Percentiles rank a stretch among this genome's conserved stretches.
Evolutionary conservation across 2,113 vertebrate species (phyloP).

Genomic region (Ranitomeya variabilis): DNA sequence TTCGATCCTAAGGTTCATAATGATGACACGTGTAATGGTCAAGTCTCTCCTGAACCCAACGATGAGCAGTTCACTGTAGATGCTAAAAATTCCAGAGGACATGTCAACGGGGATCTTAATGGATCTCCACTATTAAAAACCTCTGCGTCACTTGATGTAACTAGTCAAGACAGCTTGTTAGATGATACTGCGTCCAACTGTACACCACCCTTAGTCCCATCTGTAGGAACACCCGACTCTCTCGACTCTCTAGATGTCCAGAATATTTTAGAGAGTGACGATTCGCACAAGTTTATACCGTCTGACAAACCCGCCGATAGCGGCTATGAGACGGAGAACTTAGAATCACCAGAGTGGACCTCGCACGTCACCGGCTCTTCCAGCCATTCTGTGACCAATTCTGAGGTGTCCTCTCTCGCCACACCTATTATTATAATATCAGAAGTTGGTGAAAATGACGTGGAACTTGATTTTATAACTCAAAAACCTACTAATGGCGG

Average conservation of each 20-base stretch:
- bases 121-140: constrained; percentile 67
- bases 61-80: not conserved
- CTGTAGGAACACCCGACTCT: constrained; percentile 87
- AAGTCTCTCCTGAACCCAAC: not conserved
- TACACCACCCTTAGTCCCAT: constrained; percentile 72
- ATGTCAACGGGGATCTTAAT: constrained; percentile 47
- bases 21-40: not conserved
- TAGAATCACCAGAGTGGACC: constrained; percentile 97
- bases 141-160: constrained; percentile 79
- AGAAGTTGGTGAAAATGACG: constrained; percentile 65
- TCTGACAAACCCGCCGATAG: constrained; percentile 94
- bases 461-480: constrained; percentile 62
- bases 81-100: not conserved
- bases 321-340: constrained; percentile 95
- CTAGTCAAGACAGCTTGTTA: constrained; percentile 89
- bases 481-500: constrained; percentile 69
- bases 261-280: constrained; percentile 68
- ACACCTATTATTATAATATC: constrained; percentile 86
- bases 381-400: constrained; percentile 63
- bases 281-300: constrained; percentile 81
- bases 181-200: constrained; percentile 82
- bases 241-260: constrained; percentile 88
- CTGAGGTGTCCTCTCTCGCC: constrained; percentile 63
- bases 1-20: not conserved
- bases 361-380: constrained; percentile 75